These are phyloP conservation scores for Hyperoodon ampullatus DNA, from an alignment of 2,113 vertebrate species.

Conservation along the genomic window DNA sequence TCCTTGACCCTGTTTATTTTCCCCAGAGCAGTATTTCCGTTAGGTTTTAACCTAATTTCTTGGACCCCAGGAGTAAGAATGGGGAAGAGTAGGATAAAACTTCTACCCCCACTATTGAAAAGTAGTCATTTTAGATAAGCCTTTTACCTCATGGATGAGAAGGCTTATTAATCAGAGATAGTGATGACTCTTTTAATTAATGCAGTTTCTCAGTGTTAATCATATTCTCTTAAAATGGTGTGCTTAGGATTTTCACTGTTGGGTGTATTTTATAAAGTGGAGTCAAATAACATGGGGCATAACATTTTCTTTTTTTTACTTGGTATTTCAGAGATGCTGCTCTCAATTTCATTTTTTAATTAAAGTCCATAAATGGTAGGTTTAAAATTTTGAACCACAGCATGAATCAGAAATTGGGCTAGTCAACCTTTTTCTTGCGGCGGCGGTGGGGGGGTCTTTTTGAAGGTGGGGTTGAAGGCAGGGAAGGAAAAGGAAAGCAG, in stretches of 20 bases:
- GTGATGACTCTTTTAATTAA: slow-evolving; percentile 10
- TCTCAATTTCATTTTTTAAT: slow-evolving; percentile 44
- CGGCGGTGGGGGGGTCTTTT: neutral
- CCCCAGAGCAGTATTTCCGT: neutral
- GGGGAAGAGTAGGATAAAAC: neutral
- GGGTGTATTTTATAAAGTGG: slow-evolving; percentile 1
- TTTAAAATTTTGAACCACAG: neutral
- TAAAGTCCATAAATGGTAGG: slow-evolving; percentile 12
- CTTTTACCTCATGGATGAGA: neutral
- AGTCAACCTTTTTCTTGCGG: neutral
- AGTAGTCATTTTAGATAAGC: slow-evolving; percentile 12
- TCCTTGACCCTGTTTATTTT: neutral
- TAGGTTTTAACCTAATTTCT: slow-evolving; percentile 10
- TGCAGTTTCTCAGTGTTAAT: neutral
- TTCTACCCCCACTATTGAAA: neutral
- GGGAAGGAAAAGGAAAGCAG: neutral
- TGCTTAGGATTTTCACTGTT: neutral
- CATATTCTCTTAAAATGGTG: neutral
- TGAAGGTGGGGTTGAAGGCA: neutral
- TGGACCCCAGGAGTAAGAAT: neutral
- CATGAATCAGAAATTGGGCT: slow-evolving; percentile 34
- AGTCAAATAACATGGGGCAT: neutral
- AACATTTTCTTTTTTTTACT: slow-evolving; percentile 24
- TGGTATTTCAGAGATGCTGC: neutral
- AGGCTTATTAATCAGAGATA: slow-evolving; percentile 20